phyloP scores from a whole-genome alignment of 2,888 invertebrate genomes.

The Mythimna lalbum region DNA sequence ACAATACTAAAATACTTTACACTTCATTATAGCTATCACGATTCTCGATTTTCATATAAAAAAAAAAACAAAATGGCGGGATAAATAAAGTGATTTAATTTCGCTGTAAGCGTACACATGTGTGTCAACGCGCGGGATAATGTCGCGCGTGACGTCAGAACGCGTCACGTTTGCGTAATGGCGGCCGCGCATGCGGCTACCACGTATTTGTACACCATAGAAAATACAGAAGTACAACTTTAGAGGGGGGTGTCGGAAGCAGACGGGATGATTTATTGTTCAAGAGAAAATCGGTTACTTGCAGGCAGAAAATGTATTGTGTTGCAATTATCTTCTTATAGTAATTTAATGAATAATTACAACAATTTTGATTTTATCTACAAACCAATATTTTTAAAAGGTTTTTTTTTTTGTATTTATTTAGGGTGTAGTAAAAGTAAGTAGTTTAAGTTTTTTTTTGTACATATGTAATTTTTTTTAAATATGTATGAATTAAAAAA shows the following conservation, averaged over 20 bases:
- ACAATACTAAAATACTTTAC: constrained; percentile 35
- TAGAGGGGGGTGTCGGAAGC: not conserved
- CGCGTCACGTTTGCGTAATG: constrained; percentile 85
- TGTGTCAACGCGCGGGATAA: constrained; percentile 58
- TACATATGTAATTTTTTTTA: too few relatives aligned
- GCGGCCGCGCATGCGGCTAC: constrained; percentile 58
- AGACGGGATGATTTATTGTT: too few relatives aligned
- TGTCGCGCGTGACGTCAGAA: constrained; percentile 76
- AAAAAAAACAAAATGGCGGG: constrained; percentile 25
- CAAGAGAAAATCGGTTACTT: too few relatives aligned
- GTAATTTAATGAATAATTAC: too few relatives aligned
- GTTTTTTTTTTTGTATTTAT: too few relatives aligned
- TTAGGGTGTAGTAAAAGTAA: too few relatives aligned
- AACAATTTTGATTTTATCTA: too few relatives aligned
- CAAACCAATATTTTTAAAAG: too few relatives aligned
- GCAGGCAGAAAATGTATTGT: too few relatives aligned
- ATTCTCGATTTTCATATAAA: constrained; percentile 24
- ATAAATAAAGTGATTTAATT: constrained; percentile 57
- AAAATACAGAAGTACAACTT: constrained; percentile 35
- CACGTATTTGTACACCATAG: constrained; percentile 58
- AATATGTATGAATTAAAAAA: too few relatives aligned
- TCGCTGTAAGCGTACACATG: constrained; percentile 40
- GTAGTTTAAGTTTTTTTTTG: too few relatives aligned
- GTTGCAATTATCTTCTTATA: too few relatives aligned
- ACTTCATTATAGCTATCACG: constrained; percentile 34